These are phyloP conservation scores for Hydrophis major DNA, from an alignment of 2,797 vertebrate genomes.

Conservation along the genomic window DNA sequence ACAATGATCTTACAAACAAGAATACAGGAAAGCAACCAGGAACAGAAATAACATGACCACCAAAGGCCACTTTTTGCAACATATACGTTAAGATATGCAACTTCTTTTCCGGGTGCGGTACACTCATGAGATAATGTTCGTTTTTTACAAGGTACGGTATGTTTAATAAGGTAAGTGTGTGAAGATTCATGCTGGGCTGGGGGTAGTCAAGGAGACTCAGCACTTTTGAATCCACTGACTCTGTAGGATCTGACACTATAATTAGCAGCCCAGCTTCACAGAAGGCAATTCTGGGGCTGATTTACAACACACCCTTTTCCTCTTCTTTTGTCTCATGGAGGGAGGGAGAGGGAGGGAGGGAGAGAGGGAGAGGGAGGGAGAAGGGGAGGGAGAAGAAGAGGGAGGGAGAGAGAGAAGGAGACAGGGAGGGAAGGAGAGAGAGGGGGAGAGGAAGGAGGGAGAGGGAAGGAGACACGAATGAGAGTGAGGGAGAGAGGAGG, in stretches of 20 bases:
- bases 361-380: too few relatives aligned
- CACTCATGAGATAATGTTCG: not conserved
- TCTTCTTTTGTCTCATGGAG: not conserved
- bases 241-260: not conserved
- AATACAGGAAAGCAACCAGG: not conserved
- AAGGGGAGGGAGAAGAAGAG: rapidly evolving
- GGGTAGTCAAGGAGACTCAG: constrained; percentile 32
- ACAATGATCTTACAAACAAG: not conserved
- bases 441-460: too few relatives aligned
- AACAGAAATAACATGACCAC: not conserved
- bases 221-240: not conserved
- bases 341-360: too few relatives aligned
- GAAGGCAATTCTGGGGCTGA: not conserved
- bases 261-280: not conserved
- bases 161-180: constrained; percentile 16
- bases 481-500: too few relatives aligned
- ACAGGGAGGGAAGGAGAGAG: not conserved
- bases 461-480: not conserved
- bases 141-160: not conserved
- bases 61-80: not conserved
- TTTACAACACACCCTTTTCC: not conserved
- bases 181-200: constrained; percentile 12
- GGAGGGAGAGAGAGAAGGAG: too few relatives aligned
- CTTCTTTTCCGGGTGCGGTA: not conserved
- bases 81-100: not conserved